A percentile compares a stretch with the other conserved stretches of the same genome.
phyloP scores from a whole-genome alignment of 2,888 invertebrate genomes.

The Stomorhina lunata region DNA sequence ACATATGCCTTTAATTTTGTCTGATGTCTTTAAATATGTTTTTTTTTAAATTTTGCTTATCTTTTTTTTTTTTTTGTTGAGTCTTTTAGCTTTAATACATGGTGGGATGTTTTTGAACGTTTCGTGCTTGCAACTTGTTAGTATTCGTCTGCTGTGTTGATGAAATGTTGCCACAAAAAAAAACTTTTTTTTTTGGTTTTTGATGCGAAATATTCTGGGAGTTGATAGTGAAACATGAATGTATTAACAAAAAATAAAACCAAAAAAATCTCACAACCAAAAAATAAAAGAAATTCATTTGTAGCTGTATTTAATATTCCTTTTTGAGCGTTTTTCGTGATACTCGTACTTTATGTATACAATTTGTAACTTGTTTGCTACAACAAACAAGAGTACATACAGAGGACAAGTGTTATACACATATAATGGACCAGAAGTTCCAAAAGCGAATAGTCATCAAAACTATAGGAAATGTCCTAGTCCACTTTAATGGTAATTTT shows the following conservation, averaged over 20 bases:
- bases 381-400: neutral
- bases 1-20: constrained; percentile 3
- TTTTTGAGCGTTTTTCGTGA: constrained; percentile 13
- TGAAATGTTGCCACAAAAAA: constrained; percentile 51
- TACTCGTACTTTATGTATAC: constrained; percentile 44
- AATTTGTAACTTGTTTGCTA: constrained; percentile 19
- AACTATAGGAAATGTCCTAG: too few species aligned
- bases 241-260: neutral
- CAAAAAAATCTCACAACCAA: neutral
- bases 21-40: neutral
- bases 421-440: too few species aligned
- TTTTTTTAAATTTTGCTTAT: neutral
- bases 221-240: neutral
- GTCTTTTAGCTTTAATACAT: neutral
- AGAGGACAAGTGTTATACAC: too few species aligned
- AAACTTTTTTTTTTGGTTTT: neutral
- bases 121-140: constrained; percentile 22
- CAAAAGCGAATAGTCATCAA: too few species aligned
- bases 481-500: too few species aligned
- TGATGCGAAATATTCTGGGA: constrained; percentile 3
- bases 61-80: neutral
- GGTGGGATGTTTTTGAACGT: neutral
- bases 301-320: constrained; percentile 4
- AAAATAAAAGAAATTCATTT: constrained; percentile 9
- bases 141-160: constrained; percentile 49